Base-by-base conservation (phyloP, 2,797 vertebrate species). In the Anguilla obscura region DNA sequence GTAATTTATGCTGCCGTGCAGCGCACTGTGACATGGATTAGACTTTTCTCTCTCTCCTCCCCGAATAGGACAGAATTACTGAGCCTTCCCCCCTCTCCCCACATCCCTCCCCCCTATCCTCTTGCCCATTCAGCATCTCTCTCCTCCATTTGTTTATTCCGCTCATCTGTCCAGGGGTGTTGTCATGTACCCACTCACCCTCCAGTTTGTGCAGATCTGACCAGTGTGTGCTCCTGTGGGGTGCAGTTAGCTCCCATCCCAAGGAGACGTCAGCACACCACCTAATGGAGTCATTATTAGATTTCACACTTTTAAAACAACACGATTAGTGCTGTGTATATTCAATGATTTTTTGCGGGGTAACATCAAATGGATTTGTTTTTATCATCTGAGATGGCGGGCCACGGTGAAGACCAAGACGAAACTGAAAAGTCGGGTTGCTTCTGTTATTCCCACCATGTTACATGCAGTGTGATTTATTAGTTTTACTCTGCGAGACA, bases 211-310 rank as follows among this genome's bases (percentile, higher is more conserved):
- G 88, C 89, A 87, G 91, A n/a, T 91, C 76, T 86, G 88, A 88
- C 90, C 6, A 48, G 85, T 74, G 58, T 88, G 33, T 86, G 87
- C 90, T 89, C 90, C 36, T 50, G 79, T 24, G 33, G 33, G 33
- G 79, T 18, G 21, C 3, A 10, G 40, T 48, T 1, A 9, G 45
- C 76, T 7, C 36, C 76, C 76, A 21, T 5, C 91, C 92, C 91
- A 91, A 86, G 89, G 91, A 94, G 93, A 95, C 92, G 93, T 94
- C 92, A 92, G 94, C 93, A 89, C 89, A 90, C 88, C 30, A 88
- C 86, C 93, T 96, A 96, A 96, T 96, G 94, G 95, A 95, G 93
- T 96, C 95, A 95, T 96, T 96, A 96, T 95, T 94, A 92, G 93
- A 94, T 96, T 95, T 92, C 91, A 88, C 92, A 93, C 86, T 89